Evolutionary conservation across 2,888 invertebrate genomes (phyloP), one percentile per base, ranked within the genome.

Genomic region (Melanostoma scalare): DNA sequence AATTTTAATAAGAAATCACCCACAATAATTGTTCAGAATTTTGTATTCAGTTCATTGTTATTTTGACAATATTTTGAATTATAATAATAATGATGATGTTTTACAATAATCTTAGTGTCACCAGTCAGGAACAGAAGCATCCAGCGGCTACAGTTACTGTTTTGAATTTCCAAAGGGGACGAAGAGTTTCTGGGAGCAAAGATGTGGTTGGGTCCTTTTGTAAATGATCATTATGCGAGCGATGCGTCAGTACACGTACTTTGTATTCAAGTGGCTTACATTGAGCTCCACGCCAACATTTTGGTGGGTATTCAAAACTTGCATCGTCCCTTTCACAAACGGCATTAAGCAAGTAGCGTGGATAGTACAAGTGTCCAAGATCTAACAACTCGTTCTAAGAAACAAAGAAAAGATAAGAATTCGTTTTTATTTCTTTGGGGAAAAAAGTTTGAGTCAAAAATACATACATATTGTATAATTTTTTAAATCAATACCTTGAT

Each of bases 201-300:
- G 82, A 79, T 53, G 87, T 50, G 2, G 87, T 78, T 0, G 87
- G 86, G 78, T 89, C 89, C 30, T 88, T 88, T 73, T 88, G 87
- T 10, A 85, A 63, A 36, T 82, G 86, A 46, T 88, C 88, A 5
- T 77, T 76, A 2, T 87, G 78, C 0, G 86, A 69, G 1, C 87
- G 88, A 35, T 88, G 85, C 3, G 89, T 88, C 0, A 91, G 73
- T 0, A 91, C 91, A 73, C 89, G 90, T 0, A 91, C 89, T 85
- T 90, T 90, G 63, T 91, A 91, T 61, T 91, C 90, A 36, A 91
- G 85, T 0, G 90, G 90, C 55, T 89, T 88, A 69, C 91, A 91
- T 33, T 89, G 86, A 61, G 90, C 87, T 55, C 91, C 91, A 6
- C 87, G 88, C 79, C 88, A 88, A 80, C 91, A 91, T 67, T 89